Base-by-base conservation (phyloP, 2,113 vertebrate species). In the Microcebus lehilahytsara region DNA sequence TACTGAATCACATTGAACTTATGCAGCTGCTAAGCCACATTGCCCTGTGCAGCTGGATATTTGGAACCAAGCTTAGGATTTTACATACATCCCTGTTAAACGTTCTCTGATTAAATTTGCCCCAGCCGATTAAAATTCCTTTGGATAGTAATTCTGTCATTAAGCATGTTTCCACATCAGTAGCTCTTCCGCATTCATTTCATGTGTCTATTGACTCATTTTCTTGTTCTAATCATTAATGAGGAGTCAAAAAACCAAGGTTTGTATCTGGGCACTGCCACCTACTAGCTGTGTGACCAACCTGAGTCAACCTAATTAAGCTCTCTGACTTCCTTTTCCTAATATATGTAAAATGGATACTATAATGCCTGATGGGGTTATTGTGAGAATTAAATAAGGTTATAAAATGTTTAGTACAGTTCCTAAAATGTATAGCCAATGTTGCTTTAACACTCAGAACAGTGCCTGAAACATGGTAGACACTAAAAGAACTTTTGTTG, bases 121-220 rank as follows among this genome's bases (percentile, higher is more conserved):
- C 96, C 81, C 84, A 40, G 72, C 53, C 60, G 94, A 81, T 96
- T 85, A 91, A 95, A 95, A 96, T 93, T 84, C 89, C 96, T 79
- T 84, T 80, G 64, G 72, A 80, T 72, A 80, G 69, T 96, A 96
- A 96, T 96, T 98, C 69, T 80, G 58, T 93, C 74, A 62, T 95
- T 96, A 96, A 89, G 53, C 53, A 58, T 3, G 9, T 81, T 75
- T 53, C 64, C 85, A 51, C 34, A 2, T 79, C 79, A 94, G 5
- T 67, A 53, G 84, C n/a, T 93, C 84, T 90, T 84, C 37, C 5
- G 23, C 60, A 37, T 67, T 92, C 60, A 62, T 96, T 88, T 84
- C 62, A 64, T 23, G 53, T 95, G 74, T 40, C 56, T 91, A 58
- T 77, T 85, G 81, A 96, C 23, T 88, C 72, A 60, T 89, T 91